Percentiles rank a stretch among this genome's conserved stretches.
phyloP scores from a whole-genome alignment of 2,113 vertebrate species.

The Arenaria interpres region DNA sequence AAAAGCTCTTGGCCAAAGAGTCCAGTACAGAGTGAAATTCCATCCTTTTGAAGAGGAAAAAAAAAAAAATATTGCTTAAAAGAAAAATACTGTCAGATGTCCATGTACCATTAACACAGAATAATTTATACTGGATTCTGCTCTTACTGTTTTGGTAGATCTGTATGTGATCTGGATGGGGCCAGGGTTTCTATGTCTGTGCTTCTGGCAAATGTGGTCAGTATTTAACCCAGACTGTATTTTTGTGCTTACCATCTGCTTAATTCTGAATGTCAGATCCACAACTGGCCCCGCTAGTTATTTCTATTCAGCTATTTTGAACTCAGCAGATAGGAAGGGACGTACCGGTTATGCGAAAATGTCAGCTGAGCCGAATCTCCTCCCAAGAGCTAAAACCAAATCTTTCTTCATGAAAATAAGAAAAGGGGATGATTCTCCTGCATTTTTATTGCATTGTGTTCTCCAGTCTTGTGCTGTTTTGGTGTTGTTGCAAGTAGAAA shows the following conservation, averaged over 20 bases:
- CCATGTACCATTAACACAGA: conserved; percentile 28
- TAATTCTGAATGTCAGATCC: conserved; percentile 66
- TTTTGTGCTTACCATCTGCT: conserved; percentile 67
- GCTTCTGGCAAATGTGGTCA: conserved; percentile 65
- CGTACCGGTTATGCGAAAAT: conserved; percentile 6
- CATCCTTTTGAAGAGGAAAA: not conserved
- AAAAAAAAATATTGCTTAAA: not conserved
- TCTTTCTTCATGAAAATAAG: not conserved
- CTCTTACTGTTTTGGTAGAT: conserved; percentile 37
- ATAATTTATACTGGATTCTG: conserved; percentile 47
- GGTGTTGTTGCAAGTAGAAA: not conserved
- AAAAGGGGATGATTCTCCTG: not conserved
- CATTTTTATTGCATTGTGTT: not conserved
- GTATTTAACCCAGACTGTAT: conserved; percentile 68
- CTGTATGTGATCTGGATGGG: conserved; percentile 56
- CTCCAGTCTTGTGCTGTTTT: not conserved
- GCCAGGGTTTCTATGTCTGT: conserved; percentile 52
- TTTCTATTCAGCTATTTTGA: conserved; percentile 56
- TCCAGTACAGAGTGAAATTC: not conserved
- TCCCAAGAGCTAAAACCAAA: not conserved
- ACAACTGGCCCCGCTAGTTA: conserved; percentile 57
- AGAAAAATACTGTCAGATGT: conserved; percentile 65
- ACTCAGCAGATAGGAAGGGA: conserved; percentile 15
- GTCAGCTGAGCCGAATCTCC: not conserved
- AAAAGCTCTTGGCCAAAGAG: conserved; percentile 30